Conservation (phyloP, 92 coral and sea anemone genomes). For the Paramuricea clavata region DNA sequence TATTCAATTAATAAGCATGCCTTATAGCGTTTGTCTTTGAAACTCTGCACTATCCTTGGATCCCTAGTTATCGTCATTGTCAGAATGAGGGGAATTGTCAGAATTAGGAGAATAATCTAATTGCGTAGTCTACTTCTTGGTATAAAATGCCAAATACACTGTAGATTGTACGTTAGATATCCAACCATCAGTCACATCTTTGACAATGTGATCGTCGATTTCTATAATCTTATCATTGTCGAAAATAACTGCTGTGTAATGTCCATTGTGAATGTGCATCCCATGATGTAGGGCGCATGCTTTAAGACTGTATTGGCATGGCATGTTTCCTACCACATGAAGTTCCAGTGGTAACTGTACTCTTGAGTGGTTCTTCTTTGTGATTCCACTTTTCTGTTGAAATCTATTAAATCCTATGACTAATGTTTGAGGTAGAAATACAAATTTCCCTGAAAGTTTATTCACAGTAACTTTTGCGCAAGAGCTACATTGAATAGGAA, state of each 20-base stretch:
- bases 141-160: too few relatives aligned
- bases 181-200: too few relatives aligned
- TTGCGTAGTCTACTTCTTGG: too few relatives aligned
- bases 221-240: slow-evolving; percentile 38
- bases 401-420: background rate
- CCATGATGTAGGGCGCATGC: slow-evolving; percentile 43
- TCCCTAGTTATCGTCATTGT: too few relatives aligned
- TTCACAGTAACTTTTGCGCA: background rate
- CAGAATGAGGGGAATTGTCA: too few relatives aligned
- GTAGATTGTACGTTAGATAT: too few relatives aligned
- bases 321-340: background rate
- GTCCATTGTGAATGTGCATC: slow-evolving; percentile 21
- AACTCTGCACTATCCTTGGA: too few relatives aligned
- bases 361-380: background rate
- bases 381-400: background rate
- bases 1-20: too few relatives aligned
- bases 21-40: too few relatives aligned
- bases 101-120: too few relatives aligned
- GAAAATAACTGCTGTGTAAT: slow-evolving; percentile 35
- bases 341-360: background rate
- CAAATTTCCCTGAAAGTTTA: background rate
- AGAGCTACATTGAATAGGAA: background rate
- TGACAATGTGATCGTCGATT: background rate
- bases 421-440: background rate
- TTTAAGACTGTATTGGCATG: background rate